Evolutionary conservation across 2,797 vertebrate species (phyloP), one percentile per base, ranked within the genome.

Genomic region (Lutjanus campechanus): DNA sequence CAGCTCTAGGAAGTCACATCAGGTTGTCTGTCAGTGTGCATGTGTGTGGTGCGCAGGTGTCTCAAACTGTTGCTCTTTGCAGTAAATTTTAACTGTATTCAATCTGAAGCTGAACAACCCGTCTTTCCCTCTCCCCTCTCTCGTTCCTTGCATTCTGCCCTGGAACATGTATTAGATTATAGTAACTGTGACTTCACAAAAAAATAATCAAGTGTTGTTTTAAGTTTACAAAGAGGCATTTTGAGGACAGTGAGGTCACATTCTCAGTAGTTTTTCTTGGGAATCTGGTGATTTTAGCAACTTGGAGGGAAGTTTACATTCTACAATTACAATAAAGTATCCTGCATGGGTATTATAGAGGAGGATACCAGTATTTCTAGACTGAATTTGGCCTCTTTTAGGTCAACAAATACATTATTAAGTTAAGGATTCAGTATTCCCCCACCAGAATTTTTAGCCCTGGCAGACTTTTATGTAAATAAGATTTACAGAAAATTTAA

Each of bases 1-100:
- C n/a, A 1, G 53, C 61, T 66, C 17, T 64, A 79, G 43, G 25
- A 64, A 74, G 63, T 82, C 44, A 16, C 58, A 81, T 88, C 62
- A 77, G 36, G 64, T 40, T 71, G 61, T 71, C 78, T 75, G 55
- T 43, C 0, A 5, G 1, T 53, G 41, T 44, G 17, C 40, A 2
- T 51, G 46, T 58, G 65, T 59, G 25, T 44, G 56, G 25, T 13
- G 36, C n/a, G 72, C 46, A 40, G n/a, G 8, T 29, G 22, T 47
- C 40, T 56, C 13, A 51, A 16, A 66, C 36, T 16, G 47, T 62
- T 50, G 40, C 25, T 69, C 19, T 66, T 47, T 29, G 54, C 8
- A 62, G 20, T 46, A 5, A 0, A 47, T 49, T 72, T 59, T 4
- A 55, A 61, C 55, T 17, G 5, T 29, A 29, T 13, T 8, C 8